Base-by-base conservation (phyloP, 2,797 vertebrate species). In the Leptoclinus maculatus region DNA sequence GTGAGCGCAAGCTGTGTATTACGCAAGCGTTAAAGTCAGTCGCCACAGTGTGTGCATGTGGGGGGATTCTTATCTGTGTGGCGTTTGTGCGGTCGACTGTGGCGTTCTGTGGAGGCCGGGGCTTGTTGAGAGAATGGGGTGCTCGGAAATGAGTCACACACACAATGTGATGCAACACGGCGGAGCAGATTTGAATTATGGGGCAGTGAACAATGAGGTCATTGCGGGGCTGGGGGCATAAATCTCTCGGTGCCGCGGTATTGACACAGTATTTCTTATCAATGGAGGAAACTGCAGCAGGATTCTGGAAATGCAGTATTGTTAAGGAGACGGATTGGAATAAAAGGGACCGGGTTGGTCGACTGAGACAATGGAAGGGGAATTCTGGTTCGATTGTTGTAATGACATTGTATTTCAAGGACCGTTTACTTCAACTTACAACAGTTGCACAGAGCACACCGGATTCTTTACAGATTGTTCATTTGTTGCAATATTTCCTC, bases 181-280 rank as follows among this genome's bases (percentile, higher is more conserved):
- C 86, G 80, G 80, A 89, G 91, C 87, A 90, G 84, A 93, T 93
- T 92, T 93, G 94, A 93, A 94, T 93, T 93, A 93, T 93, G 89
- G 91, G 82, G 87, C 91, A 85, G 76, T 92, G 91, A 91, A 93
- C 92, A 94, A 94, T 93, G 94, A 94, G 94, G 94, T 93, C 94
- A 94, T 91, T 79, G 56, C 66, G 54, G 88, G 87, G 90, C 94
- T 92, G 74, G 73, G 84, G 92, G 93, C 88, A 84, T 90, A 89
- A 91, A 89, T 90, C 90, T 88, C 89, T 84, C 56, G 49, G 69
- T 86, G 74, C 80, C 23, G 36, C 78, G 83, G 74, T 85, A 73
- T 74, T 74, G 91, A 83, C 84, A 76, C 84, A 57, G 73, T 68
- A 51, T 82, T 90, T 87, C 90, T 92, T 89, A 92, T 94, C 93